Evolutionary conservation across 2,797 vertebrate genomes (phyloP).

Genomic region (Fistularia tabacaria): DNA sequence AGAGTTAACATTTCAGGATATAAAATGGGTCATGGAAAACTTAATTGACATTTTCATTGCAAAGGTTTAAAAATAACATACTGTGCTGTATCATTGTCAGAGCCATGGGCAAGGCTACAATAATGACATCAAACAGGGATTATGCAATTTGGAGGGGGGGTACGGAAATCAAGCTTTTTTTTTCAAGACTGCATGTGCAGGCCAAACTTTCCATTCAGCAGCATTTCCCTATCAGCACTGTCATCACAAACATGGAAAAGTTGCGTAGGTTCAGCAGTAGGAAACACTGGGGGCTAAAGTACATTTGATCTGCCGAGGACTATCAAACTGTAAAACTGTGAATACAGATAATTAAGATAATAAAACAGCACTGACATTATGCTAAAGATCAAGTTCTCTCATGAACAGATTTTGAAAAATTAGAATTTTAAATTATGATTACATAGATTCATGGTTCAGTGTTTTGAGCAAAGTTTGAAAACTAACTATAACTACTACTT

Average conservation of each 20-base stretch:
- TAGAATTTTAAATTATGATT: no score
- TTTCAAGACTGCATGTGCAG: conserved; percentile 48
- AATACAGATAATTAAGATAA: conserved; percentile 15
- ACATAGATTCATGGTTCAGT: no score
- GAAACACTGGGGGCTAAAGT: conserved; percentile 29
- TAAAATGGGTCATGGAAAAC: conserved; percentile 71
- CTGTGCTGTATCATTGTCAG: conserved; percentile 59
- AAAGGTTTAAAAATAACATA: conserved; percentile 76
- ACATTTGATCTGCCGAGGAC: conserved; percentile 22
- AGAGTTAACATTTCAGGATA: conserved; percentile 58
- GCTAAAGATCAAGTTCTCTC: no score
- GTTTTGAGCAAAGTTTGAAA: no score
- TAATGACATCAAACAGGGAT: conserved; percentile 66
- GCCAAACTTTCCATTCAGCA: conserved; percentile 64
- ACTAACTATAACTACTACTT: no score
- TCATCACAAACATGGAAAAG: conserved; percentile 49
- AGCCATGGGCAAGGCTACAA: conserved; percentile 60
- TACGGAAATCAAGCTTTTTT: conserved; percentile 55
- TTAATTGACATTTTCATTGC: conserved; percentile 69
- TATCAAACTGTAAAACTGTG: conserved; percentile 10
- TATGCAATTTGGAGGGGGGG: conserved; percentile 58
- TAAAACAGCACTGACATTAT: background rate
- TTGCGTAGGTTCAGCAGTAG: conserved; percentile 39
- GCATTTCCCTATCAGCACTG: conserved; percentile 46
- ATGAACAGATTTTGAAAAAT: no score